Base-by-base conservation (phyloP, 2,888 invertebrate species). In the Abscondita cerata region DNA sequence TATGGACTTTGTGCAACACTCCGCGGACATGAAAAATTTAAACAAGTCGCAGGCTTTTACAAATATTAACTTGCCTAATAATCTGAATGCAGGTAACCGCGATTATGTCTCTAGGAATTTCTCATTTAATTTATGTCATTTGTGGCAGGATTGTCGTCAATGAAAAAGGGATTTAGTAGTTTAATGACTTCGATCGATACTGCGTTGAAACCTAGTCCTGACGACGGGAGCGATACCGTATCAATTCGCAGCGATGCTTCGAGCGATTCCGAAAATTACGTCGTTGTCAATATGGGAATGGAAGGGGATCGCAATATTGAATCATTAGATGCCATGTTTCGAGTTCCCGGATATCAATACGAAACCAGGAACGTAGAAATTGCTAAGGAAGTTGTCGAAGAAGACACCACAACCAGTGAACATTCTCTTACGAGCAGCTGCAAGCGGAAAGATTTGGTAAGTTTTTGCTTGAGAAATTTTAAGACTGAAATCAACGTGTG, bases 251-350 rank as follows among this genome's bases (percentile, higher is more conserved):
- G 94, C 69, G 95, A 95, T 64, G 89, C 89, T 33, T 93, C 92
- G 69, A 93, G 93, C 0, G 96, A 96, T 81, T 94, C 93, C 66
- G 93, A 93, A 73, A 90, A 92, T 70, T 94, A 89, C 76, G 87
- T 93, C n/a, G 85, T 90, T 46, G 86, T 92, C 0, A 87, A 85
- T n/a, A 83, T 90, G 68, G 88, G 87, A 34, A 64, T 40, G 9
- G 66, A 60, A 11, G 48, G 34, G 4, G 64, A 56, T 40, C 57
- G 56, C 65, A 89, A 89, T 62, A 85, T 87, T 1, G 87, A 88
- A 62, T 89, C 88, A 68, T 85, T 86, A 31, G 90, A 90, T 73
- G 84, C 86, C n/a, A 88, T 89, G 79, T 91, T 91, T 78, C 82
- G 84, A 47, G 78, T 80, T 11, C 72, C 72, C 4, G 78, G 78